Evolutionary conservation across 1,140 invertebrate genomes (phyloP).

Genomic region (Drosophila pallidifrons): DNA sequence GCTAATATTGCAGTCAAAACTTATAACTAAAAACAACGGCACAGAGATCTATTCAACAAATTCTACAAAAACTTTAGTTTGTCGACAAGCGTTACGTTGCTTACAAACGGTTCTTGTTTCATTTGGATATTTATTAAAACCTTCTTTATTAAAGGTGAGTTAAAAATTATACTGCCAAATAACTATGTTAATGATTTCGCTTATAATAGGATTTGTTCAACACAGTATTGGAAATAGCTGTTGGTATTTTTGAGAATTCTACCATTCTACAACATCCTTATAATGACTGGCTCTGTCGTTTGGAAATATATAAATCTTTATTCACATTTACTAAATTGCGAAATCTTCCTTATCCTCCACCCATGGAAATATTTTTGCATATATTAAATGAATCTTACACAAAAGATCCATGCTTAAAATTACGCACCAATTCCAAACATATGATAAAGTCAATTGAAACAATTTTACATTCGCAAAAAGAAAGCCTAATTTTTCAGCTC

Average conservation of each 20-base stretch:
- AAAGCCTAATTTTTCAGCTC: constrained; percentile 28
- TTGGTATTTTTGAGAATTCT: constrained; percentile 26
- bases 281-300: constrained; percentile 14
- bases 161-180: background rate
- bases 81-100: constrained; percentile 39
- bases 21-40: background rate
- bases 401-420: constrained; percentile 24
- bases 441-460: constrained; percentile 31
- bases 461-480: constrained; percentile 49
- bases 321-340: constrained; percentile 29
- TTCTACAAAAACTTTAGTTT: constrained; percentile 3
- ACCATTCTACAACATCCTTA: constrained; percentile 2
- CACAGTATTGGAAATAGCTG: constrained; percentile 42
- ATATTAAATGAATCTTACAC: constrained; percentile 36
- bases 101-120: constrained; percentile 42
- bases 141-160: constrained; percentile 47
- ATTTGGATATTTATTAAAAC: constrained; percentile 40
- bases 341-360: constrained; percentile 25
- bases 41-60: background rate
- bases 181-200: background rate
- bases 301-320: constrained; percentile 40
- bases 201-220: constrained; percentile 40
- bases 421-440: constrained; percentile 16
- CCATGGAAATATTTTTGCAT: constrained; percentile 41
- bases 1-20: constrained; percentile 11